Evolutionary conservation across 2,888 invertebrate species (phyloP).

Genomic region (Heliconius hortense): DNA sequence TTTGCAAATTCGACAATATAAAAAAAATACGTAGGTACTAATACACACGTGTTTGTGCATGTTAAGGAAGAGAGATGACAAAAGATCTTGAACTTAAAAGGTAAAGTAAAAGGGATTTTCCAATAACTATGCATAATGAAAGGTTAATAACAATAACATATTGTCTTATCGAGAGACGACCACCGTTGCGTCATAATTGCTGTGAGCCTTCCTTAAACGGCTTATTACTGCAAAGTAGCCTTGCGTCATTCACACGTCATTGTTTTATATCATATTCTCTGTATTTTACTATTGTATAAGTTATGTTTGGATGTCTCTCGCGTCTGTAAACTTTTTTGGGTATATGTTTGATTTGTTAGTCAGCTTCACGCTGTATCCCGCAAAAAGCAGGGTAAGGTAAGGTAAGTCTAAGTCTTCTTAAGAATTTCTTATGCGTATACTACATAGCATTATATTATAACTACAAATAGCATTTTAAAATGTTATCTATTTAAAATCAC

Average conservation of each 20-base stretch:
- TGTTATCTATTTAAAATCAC: too few species aligned
- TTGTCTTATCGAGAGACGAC: slow-evolving; percentile 2
- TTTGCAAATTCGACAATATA: too few species aligned
- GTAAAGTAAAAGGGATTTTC: slow-evolving; percentile 8
- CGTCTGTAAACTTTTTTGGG: too few species aligned
- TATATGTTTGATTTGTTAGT: too few species aligned
- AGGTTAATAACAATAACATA: slow-evolving; percentile 3
- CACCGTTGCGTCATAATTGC: slow-evolving; percentile 9
- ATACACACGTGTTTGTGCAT: background rate
- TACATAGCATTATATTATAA: too few species aligned
- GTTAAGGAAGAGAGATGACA: background rate
- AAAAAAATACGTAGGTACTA: too few species aligned
- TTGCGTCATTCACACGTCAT: slow-evolving; percentile 1
- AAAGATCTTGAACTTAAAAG: background rate
- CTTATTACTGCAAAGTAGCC: background rate
- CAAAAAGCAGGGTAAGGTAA: too few species aligned
- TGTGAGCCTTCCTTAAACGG: slow-evolving; percentile 9
- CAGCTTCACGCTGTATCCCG: too few species aligned
- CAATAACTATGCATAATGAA: background rate
- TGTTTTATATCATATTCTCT: slow-evolving; percentile 11
- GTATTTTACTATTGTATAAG: background rate
- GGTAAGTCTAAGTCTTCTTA: too few species aligned
- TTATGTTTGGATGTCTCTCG: too few species aligned
- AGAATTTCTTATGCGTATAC: too few species aligned
- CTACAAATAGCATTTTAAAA: too few species aligned